Percentiles rank a stretch among this genome's conserved stretches.
These are phyloP conservation scores for Drosophila macrospina DNA, from an alignment of 2,888 invertebrate genomes.

Conservation along the genomic window DNA sequence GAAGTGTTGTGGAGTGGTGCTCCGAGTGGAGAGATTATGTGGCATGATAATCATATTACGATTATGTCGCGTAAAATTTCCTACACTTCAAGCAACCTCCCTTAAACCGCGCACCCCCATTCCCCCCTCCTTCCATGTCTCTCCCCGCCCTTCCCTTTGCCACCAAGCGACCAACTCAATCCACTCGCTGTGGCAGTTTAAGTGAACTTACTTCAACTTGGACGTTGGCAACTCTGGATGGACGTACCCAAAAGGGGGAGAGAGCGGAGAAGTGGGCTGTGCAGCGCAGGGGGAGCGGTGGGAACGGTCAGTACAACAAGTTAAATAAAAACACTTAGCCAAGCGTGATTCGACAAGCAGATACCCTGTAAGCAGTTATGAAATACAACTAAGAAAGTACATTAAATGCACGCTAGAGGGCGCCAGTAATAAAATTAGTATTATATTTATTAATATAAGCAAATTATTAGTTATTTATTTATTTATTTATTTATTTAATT, in stretches of 20 bases:
- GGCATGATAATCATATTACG: conserved; percentile 78
- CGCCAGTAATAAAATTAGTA: too few relatives aligned
- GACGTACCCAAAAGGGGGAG: neutral
- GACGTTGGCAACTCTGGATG: conserved; percentile 18
- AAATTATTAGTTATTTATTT: too few relatives aligned
- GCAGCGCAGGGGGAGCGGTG: neutral
- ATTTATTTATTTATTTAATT: too few relatives aligned
- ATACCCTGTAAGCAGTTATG: neutral
- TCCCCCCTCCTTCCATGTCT: neutral
- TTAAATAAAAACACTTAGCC: neutral
- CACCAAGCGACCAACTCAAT: neutral
- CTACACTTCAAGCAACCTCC: conserved; percentile 29
- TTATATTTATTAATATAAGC: too few relatives aligned
- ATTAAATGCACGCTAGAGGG: too few relatives aligned
- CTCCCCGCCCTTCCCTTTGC: neutral
- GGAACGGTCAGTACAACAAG: conserved; percentile 1
- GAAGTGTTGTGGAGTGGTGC: conserved; percentile 2
- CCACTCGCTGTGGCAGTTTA: conserved; percentile 38
- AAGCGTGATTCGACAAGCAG: neutral
- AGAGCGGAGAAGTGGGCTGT: neutral
- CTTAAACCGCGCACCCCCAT: neutral
- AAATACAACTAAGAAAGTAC: neutral
- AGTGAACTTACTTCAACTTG: conserved; percentile 36
- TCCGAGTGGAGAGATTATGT: conserved; percentile 64
- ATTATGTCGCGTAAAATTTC: conserved; percentile 78